Evolutionary conservation across 2,888 invertebrate genomes (phyloP), one percentile per base, ranked within the genome.

Genomic region (Willowsia nigromaculata): DNA sequence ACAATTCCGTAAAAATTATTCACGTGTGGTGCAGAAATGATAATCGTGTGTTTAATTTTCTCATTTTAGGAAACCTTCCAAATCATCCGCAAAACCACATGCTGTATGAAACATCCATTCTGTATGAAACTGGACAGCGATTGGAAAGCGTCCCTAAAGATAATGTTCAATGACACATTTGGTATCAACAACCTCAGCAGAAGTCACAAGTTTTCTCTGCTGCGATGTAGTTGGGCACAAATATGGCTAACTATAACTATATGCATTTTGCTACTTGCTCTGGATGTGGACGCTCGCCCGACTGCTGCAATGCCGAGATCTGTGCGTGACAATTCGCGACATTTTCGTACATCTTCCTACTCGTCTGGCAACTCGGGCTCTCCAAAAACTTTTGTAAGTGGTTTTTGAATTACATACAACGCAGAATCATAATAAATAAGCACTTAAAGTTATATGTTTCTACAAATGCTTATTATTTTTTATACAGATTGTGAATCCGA

Each of bases 401-500:
- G 37, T 18, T 81, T 68, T 71, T 37, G 27, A 30, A 68, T 37
- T 7, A 37, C 13, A 68, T 68, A n/a, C n/a, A 33, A 33, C 11
- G 13, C 3, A 50, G 50, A 59, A 59, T 59, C 18, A 7, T 22
- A 3, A 59, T 18, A 22, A 7, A 18, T 59, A 6, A 33, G 33
- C 22, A 4, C 37, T 22, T 86, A n/a, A n/a, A n/a, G n/a, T n/a
- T n/a, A n/a, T n/a, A n/a, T n/a, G n/a, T n/a, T n/a, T n/a, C n/a
- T n/a, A n/a, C n/a, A n/a, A n/a, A n/a, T n/a, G n/a, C 50, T 47
- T 74, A 4, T 88, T 53, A 43, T 43, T 13, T 65, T 65, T n/a
- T 18, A 30, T 33, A 53, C 87, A 81, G 90, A 88, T 71, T 71
- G 27, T 53, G 93, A 93, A 87, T 27, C 0, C 43, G 27, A 87